These are phyloP conservation scores for Meloidogyne chitwoodi DNA, from an alignment of 1,140 invertebrate genomes.

Conservation along the genomic window DNA sequence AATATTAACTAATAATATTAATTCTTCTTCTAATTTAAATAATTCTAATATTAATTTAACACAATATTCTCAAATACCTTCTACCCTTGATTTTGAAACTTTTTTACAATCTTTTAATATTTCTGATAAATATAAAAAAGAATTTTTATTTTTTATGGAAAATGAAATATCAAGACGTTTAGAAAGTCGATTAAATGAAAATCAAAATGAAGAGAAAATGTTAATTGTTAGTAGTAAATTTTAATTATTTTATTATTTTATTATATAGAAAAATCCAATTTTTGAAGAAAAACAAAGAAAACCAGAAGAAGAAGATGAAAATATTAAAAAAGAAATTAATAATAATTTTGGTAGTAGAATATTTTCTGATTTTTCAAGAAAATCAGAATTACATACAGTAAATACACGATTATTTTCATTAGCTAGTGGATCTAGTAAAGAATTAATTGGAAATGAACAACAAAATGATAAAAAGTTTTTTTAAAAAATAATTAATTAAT, in stretches of 20 bases:
- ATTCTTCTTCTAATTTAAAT: too few relatives aligned
- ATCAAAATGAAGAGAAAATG: neutral
- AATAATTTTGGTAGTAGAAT: neutral
- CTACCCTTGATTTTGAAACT: neutral
- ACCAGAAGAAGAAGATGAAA: neutral
- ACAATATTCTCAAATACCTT: neutral
- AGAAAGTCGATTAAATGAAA: neutral
- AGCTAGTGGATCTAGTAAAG: neutral
- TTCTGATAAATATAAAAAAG: neutral
- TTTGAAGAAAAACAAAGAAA: neutral
- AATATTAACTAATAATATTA: neutral
- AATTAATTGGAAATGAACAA: neutral
- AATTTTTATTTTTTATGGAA: neutral
- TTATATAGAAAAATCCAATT: neutral
- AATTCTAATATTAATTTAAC: too few relatives aligned
- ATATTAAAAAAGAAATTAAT: neutral
- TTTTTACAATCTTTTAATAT: neutral
- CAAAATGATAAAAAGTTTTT: neutral
- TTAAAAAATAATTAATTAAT: too few relatives aligned
- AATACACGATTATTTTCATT: neutral
- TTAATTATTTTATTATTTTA: neutral
- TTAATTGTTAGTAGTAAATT: neutral
- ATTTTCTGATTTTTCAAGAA: neutral
- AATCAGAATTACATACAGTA: neutral
- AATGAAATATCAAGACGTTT: neutral